A percentile compares a stretch with the other conserved stretches of the same genome.
phyloP scores from a whole-genome alignment of 2,888 invertebrate species.

The Automeris io region DNA sequence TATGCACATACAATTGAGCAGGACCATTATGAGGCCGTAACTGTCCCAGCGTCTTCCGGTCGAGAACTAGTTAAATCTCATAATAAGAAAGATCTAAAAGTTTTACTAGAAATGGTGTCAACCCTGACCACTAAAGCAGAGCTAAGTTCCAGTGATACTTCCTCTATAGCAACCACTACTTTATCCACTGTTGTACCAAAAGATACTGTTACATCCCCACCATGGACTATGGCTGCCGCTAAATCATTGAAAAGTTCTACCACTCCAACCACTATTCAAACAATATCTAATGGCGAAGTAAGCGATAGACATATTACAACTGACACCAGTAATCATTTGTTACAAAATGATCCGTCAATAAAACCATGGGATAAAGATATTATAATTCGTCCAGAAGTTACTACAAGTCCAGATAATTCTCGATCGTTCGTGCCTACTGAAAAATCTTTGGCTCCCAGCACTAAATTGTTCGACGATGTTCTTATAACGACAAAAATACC shows the following conservation, averaged over 20 bases:
- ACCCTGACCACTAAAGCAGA: slow-evolving; percentile 40
- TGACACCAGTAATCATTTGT: slow-evolving; percentile 42
- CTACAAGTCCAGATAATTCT: slow-evolving; percentile 51
- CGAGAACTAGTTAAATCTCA: slow-evolving; percentile 50
- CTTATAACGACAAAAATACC: slow-evolving; percentile 55
- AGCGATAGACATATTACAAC: slow-evolving; percentile 46
- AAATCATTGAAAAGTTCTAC: slow-evolving; percentile 57
- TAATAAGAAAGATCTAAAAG: slow-evolving; percentile 61
- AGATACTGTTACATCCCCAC: slow-evolving; percentile 52
- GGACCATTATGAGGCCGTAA: slow-evolving; percentile 33
- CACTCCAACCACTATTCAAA: slow-evolving; percentile 44
- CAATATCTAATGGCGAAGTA: slow-evolving; percentile 47
- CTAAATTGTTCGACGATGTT: slow-evolving; percentile 52
- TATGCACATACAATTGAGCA: slow-evolving; percentile 39
- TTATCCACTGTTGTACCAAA: slow-evolving; percentile 25
- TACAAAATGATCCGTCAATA: slow-evolving; percentile 49
- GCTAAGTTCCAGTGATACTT: slow-evolving; percentile 30
- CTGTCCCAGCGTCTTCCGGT: slow-evolving; percentile 41
- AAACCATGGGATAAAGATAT: slow-evolving; percentile 64
- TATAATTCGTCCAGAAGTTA: slow-evolving; percentile 55
- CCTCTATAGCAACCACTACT: slow-evolving; percentile 32
- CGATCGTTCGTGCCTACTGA: slow-evolving; percentile 40
- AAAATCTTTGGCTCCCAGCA: slow-evolving; percentile 39
- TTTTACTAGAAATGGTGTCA: slow-evolving; percentile 39
- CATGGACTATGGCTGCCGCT: slow-evolving; percentile 74